phyloP scores from a whole-genome alignment of 2,888 invertebrate species.

The Aporophyla nigra region DNA sequence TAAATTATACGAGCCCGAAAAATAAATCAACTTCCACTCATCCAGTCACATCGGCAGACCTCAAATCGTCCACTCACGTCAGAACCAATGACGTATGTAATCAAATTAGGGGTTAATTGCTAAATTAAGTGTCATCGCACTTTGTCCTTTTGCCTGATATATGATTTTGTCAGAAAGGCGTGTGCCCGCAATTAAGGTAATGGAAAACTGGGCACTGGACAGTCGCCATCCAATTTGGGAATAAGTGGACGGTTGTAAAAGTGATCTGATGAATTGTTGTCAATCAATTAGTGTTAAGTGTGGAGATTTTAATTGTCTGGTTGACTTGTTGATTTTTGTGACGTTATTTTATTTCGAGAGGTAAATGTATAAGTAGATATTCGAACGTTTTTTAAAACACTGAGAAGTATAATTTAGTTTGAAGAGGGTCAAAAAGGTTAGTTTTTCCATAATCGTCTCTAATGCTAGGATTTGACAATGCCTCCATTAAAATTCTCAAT shows the following conservation, averaged over 20 bases:
- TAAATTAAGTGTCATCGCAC: constrained; percentile 87
- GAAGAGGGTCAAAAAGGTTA: neutral
- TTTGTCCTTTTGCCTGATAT: constrained; percentile 86
- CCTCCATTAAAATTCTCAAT: too few species aligned
- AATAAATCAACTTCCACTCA: constrained; percentile 50
- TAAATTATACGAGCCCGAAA: constrained; percentile 32
- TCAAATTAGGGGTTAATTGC: constrained; percentile 89
- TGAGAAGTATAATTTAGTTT: neutral
- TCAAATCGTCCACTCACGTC: constrained; percentile 68
- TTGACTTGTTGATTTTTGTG: constrained; percentile 30
- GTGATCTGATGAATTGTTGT: constrained; percentile 63
- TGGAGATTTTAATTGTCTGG: constrained; percentile 33
- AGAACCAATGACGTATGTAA: constrained; percentile 86
- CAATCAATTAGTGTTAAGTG: constrained; percentile 63
- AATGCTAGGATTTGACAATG: too few species aligned
- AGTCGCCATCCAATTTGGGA: constrained; percentile 52
- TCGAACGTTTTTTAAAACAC: too few species aligned
- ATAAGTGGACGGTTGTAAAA: constrained; percentile 61
- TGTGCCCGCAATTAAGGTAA: constrained; percentile 81
- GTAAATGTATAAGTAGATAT: too few species aligned
- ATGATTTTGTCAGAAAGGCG: constrained; percentile 85
- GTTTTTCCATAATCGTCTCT: neutral
- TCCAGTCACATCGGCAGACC: constrained; percentile 51
- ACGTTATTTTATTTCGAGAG: neutral
- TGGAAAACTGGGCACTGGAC: constrained; percentile 64